Conservation (phyloP, 2,888 invertebrate species). For the Nomada ruficornis region DNA sequence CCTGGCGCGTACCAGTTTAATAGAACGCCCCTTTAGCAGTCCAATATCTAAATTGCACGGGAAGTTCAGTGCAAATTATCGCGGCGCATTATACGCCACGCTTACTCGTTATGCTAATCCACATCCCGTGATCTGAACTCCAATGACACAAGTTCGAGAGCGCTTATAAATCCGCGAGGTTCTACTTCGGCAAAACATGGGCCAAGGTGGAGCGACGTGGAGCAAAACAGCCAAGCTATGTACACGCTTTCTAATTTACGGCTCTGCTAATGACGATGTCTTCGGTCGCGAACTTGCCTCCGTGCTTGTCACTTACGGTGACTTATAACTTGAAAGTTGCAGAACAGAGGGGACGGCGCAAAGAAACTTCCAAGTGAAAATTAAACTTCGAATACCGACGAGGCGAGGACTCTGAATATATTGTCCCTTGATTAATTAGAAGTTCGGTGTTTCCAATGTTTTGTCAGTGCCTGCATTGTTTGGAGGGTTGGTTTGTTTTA, state of each 20-base stretch:
- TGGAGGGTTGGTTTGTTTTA: no score
- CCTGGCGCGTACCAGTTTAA: slow-evolving; percentile 13
- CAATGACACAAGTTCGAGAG: slow-evolving; percentile 28
- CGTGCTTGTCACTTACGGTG: background rate
- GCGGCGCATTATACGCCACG: slow-evolving; percentile 19
- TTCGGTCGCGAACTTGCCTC: background rate
- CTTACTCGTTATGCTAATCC: slow-evolving; percentile 41
- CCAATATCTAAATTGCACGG: slow-evolving; percentile 38
- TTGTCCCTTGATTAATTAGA: no score
- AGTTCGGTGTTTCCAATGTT: no score
- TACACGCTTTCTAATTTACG: slow-evolving; percentile 17
- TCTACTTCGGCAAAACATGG: slow-evolving; percentile 6
- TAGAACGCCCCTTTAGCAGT: slow-evolving; percentile 11
- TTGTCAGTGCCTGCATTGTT: no score
- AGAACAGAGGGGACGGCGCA: background rate
- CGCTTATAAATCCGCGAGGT: background rate
- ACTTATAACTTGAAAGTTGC: slow-evolving; percentile 15
- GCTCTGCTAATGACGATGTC: slow-evolving; percentile 18
- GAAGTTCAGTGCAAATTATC: slow-evolving; percentile 40
- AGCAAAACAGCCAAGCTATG: background rate
- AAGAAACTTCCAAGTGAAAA: background rate
- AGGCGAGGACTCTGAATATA: no score
- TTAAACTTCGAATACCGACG: background rate
- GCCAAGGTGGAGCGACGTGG: background rate
- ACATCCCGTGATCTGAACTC: slow-evolving; percentile 30